Conservation (phyloP, 2,797 vertebrate genomes). For the Xiphorhynchus erythropygius region DNA sequence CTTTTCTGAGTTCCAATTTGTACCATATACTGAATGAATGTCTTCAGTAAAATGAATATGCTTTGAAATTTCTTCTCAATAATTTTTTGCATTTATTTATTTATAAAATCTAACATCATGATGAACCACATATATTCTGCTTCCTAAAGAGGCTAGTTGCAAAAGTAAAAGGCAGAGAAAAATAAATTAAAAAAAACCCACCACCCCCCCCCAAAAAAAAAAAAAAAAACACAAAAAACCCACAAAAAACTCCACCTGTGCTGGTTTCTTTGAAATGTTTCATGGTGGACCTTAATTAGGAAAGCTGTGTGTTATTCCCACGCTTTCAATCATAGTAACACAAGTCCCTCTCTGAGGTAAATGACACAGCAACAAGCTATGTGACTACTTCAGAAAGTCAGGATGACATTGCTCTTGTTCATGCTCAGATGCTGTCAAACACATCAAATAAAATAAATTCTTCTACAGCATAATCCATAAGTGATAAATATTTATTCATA, state of each 20-base stretch:
- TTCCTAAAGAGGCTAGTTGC: neutral
- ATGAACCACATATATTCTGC: neutral
- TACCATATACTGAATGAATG: neutral
- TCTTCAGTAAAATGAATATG: neutral
- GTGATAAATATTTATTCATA: conserved; percentile 27
- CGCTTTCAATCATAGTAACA: neutral
- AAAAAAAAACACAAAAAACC: no score
- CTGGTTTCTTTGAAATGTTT: neutral
- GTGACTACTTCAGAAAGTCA: neutral
- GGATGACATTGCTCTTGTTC: neutral
- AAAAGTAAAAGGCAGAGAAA: neutral
- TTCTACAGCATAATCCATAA: neutral
- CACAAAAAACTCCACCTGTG: no score
- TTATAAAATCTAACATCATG: neutral
- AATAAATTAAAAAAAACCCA: neutral
- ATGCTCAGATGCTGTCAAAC: neutral
- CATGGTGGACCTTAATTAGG: neutral
- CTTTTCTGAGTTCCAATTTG: neutral
- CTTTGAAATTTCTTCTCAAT: neutral
- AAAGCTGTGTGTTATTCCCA: neutral
- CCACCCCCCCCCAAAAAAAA: neutral
- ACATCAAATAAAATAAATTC: neutral
- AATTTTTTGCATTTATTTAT: neutral
- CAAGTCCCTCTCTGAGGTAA: neutral
- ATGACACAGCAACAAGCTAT: neutral